These are phyloP conservation scores for Pachypanchax playfairii DNA, from an alignment of 2,113 vertebrate species.

Conservation along the genomic window DNA sequence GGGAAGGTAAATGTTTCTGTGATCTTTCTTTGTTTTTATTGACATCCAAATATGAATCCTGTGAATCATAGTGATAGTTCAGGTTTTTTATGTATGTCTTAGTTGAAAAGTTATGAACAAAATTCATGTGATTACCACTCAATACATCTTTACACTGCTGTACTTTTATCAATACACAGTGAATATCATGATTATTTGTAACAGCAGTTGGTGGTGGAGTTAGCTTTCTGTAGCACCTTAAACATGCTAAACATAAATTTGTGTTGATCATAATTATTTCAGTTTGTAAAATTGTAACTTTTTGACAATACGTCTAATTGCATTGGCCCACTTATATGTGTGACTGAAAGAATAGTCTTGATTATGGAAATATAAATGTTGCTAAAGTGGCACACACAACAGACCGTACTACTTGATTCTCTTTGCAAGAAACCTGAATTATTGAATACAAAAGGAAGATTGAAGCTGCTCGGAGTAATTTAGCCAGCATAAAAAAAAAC, in stretches of 20 bases:
- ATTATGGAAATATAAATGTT: slow-evolving; percentile 32
- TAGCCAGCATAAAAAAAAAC: slow-evolving; percentile 48
- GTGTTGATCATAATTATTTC: too few relatives aligned
- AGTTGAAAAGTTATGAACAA: too few relatives aligned
- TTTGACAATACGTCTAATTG: neutral
- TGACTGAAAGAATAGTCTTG: slow-evolving; percentile 21
- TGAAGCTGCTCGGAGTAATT: slow-evolving; percentile 52
- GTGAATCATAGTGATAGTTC: too few relatives aligned
- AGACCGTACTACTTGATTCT: slow-evolving; percentile 42
- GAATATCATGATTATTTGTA: too few relatives aligned
- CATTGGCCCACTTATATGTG: neutral
- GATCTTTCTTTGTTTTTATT: neutral
- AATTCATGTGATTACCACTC: too few relatives aligned
- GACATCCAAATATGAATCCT: too few relatives aligned
- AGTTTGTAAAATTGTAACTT: neutral
- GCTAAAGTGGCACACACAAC: slow-evolving; percentile 10
- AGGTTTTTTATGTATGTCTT: too few relatives aligned
- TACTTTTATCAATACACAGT: too few relatives aligned
- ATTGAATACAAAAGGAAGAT: slow-evolving; percentile 50
- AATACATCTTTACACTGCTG: too few relatives aligned
- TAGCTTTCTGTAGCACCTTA: too few relatives aligned
- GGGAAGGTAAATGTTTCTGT: neutral
- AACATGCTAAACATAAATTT: too few relatives aligned
- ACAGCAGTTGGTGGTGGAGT: too few relatives aligned
- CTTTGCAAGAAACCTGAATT: slow-evolving; percentile 49